A percentile compares a stretch with the other conserved stretches of the same genome.
phyloP scores from a whole-genome alignment of 2,888 invertebrate species.

The Parnassius orleans region DNA sequence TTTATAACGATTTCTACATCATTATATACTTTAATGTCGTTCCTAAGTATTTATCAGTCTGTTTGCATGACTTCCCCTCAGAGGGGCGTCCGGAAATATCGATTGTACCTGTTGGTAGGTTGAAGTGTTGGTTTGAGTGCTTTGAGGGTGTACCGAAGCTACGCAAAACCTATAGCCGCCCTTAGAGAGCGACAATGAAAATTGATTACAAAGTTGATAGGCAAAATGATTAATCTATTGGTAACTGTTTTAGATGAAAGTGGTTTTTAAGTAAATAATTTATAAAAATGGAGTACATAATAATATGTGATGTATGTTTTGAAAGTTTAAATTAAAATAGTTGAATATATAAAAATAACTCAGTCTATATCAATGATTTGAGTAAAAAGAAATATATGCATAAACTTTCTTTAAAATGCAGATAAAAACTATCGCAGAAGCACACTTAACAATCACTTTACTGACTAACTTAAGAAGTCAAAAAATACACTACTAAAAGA shows the following conservation, averaged over 20 bases:
- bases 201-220: conserved; percentile 27
- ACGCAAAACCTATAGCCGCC: conserved; percentile 30
- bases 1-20: conserved; percentile 23
- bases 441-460: too few species aligned
- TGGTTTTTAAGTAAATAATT: too few species aligned
- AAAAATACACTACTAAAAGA: too few species aligned
- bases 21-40: conserved; percentile 42
- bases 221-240: conserved; percentile 13
- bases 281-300: too few species aligned
- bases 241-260: not conserved
- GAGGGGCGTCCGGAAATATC: conserved; percentile 52
- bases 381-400: too few species aligned
- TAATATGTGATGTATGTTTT: too few species aligned
- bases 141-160: conserved; percentile 34
- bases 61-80: conserved; percentile 43
- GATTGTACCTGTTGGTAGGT: conserved; percentile 47
- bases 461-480: too few species aligned
- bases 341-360: too few species aligned
- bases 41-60: conserved; percentile 52
- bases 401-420: too few species aligned
- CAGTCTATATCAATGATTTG: too few species aligned
- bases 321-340: too few species aligned
- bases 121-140: conserved; percentile 49
- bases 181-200: conserved; percentile 26
- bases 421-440: too few species aligned